Evolutionary conservation across 2,888 invertebrate species (phyloP), one percentile per base, ranked within the genome.

Genomic region (Eupithecia abbreviata): DNA sequence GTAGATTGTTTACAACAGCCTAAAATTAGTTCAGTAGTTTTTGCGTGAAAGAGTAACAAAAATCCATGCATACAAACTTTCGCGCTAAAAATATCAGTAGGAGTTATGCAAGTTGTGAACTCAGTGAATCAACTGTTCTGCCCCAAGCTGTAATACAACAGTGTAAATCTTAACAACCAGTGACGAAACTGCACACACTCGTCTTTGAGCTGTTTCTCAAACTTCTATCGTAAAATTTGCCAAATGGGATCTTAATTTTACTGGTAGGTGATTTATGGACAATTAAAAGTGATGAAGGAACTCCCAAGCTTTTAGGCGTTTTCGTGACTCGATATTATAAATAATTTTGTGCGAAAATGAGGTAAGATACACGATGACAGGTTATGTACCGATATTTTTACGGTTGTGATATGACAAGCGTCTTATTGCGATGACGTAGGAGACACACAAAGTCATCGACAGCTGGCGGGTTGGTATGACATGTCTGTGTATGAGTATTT

Each of bases 211-310:
- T 82, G 82, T 86, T 86, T 85, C 84, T 83, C 84, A 84, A 88
- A 89, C 82, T 87, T 85, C 79, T 82, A 83, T 88, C 88, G 85
- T 89, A 87, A 89, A 89, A 89, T 88, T 86, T 86, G 79, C 85
- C 84, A 86, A 87, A 86, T 85, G 85, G 84, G 82, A 84, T 85
- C 86, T 88, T 88, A 88, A 88, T 87, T 86, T 88, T 86, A 88
- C 85, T 83, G 85, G 79, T 82, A 83, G 83, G 83, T 89, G 88
- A 89, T 89, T 89, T 89, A 89, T 88, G 87, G 86, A 86, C 87
- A 86, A 88, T 89, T 88, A 89, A 86, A 86, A 85, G 83, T 85
- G 86, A 87, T 83, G 86, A 85, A 88, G 85, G 83, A 86, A 82
- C 83, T 73, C 79, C 71, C 78, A 82, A 85, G 84, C 85, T 85